Evolutionary conservation across 1,140 invertebrate species (phyloP).

Genomic region (Heliconius himera): DNA sequence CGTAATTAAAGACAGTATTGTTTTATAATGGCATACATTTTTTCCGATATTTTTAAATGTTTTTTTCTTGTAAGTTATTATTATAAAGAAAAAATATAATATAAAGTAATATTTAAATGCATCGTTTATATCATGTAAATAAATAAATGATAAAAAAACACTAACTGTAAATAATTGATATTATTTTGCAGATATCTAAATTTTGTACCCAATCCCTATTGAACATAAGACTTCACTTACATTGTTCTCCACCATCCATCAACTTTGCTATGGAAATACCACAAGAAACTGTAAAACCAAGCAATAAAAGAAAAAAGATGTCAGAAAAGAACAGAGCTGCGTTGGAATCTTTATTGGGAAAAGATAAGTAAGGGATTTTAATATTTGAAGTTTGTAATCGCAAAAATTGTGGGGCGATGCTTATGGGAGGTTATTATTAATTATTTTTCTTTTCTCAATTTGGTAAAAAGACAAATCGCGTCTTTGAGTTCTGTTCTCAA

Average conservation of each 20-base stretch:
- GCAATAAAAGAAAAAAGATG: slow-evolving; percentile 52
- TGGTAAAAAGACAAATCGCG: neutral
- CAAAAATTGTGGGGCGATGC: too few species aligned
- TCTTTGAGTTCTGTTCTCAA: too few species aligned
- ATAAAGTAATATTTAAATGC: too few species aligned
- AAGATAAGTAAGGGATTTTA: slow-evolving; percentile 52
- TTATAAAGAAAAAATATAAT: too few species aligned
- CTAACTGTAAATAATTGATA: too few species aligned
- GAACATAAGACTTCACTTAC: slow-evolving; percentile 67
- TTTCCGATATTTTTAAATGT: too few species aligned
- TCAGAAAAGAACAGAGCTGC: slow-evolving; percentile 63
- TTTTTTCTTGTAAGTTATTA: too few species aligned
- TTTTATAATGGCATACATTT: too few species aligned
- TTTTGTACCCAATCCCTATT: slow-evolving; percentile 65
- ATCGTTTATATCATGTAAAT: neutral
- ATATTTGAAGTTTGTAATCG: neutral
- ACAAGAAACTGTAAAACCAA: slow-evolving; percentile 35
- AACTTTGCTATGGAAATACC: slow-evolving; percentile 51
- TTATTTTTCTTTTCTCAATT: neutral
- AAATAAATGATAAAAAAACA: neutral
- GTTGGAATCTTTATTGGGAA: slow-evolving; percentile 56
- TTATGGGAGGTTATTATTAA: too few species aligned
- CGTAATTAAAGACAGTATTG: too few species aligned
- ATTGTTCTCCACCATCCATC: slow-evolving; percentile 66
- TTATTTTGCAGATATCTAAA: slow-evolving; percentile 54